Evolutionary conservation across 92 coral and sea anemone genomes (phyloP).

Genomic region (Desmophyllum pertusum): DNA sequence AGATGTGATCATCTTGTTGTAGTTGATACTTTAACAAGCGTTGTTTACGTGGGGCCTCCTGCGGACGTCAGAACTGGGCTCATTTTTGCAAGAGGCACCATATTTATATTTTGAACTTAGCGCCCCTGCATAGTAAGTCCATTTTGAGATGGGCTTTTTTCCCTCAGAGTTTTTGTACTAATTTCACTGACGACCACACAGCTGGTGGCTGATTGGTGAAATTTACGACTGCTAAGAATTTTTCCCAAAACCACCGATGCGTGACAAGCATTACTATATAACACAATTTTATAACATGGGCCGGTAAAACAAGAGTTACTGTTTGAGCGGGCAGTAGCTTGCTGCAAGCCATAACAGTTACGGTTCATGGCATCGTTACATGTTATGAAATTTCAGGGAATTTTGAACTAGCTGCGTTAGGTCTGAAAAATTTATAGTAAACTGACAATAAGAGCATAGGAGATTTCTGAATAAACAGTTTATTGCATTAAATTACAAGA

Average conservation of each 20-base stretch:
- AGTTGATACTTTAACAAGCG: background rate
- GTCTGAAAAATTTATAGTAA: background rate
- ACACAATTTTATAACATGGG: background rate
- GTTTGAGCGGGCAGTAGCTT: background rate
- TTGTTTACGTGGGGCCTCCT: background rate
- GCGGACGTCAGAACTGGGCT: background rate
- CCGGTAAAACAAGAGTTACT: background rate
- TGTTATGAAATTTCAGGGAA: background rate
- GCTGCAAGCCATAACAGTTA: background rate
- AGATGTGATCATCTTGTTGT: background rate
- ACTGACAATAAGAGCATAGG: background rate
- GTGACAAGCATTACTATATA: background rate
- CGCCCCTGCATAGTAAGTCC: background rate
- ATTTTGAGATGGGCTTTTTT: slow-evolving; percentile 4
- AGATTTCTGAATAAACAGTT: background rate
- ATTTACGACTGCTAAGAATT: background rate
- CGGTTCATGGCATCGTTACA: background rate
- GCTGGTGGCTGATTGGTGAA: background rate
- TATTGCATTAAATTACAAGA: slow-evolving; percentile 2
- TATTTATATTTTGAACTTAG: background rate
- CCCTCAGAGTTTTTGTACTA: background rate
- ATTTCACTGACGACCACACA: background rate
- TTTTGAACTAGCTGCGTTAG: background rate
- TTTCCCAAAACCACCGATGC: background rate
- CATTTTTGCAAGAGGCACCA: background rate